Conservation (phyloP, 2,888 invertebrate genomes). For the Callosobruchus maculatus region DNA sequence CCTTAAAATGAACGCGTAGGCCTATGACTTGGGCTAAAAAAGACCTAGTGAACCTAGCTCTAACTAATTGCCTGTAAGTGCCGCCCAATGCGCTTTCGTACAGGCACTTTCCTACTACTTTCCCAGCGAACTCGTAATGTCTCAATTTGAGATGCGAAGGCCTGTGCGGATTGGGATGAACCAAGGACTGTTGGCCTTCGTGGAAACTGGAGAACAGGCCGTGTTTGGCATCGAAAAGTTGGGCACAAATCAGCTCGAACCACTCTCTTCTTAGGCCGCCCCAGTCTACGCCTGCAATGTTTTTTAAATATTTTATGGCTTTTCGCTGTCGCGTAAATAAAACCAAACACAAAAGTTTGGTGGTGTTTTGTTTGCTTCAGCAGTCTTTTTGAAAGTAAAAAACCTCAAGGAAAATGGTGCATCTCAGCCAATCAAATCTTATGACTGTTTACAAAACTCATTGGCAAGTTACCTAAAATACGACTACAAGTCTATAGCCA, state of each 20-base stretch:
- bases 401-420: too few species aligned
- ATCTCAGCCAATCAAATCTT: too few species aligned
- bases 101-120: conserved; percentile 90
- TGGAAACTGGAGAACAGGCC: conserved; percentile 83
- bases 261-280: conserved; percentile 91
- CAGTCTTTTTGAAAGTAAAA: too few species aligned
- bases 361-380: too few species aligned
- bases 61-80: conserved; percentile 82
- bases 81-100: conserved; percentile 91
- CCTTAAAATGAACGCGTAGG: conserved; percentile 88
- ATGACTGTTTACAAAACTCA: too few species aligned
- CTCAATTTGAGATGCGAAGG: conserved; percentile 75
- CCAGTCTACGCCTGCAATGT: conserved; percentile 78
- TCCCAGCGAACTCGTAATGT: conserved; percentile 90
- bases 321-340: too few species aligned
- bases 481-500: too few species aligned
- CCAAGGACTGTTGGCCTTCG: conserved; percentile 81
- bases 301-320: background rate
- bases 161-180: conserved; percentile 84
- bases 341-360: too few species aligned
- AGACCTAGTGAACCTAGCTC: conserved; percentile 85
- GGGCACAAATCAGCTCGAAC: conserved; percentile 87
- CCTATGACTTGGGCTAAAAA: conserved; percentile 94
- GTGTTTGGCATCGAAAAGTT: conserved; percentile 79
- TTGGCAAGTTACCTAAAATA: too few species aligned